Evolutionary conservation across 2,888 invertebrate genomes (phyloP), one percentile per base, ranked within the genome.

Genomic region (Palloptera scutellata): DNA sequence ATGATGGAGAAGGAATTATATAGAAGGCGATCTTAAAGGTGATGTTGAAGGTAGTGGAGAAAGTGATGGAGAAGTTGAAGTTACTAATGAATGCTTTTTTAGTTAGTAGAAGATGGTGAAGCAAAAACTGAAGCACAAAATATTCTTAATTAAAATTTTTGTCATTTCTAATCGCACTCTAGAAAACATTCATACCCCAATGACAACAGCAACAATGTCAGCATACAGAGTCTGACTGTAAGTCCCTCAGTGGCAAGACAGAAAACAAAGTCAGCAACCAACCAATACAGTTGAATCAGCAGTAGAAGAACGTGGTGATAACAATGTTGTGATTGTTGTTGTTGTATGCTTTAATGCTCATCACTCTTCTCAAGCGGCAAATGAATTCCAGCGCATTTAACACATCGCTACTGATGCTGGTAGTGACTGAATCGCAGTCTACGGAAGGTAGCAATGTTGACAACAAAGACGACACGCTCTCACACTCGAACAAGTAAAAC

Each of bases 301-400:
- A n/a, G 48, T 11, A n/a, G 48, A 11, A n/a, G 13, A 6, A n/a
- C 48, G 11, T 48, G 13, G 48, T 19, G 17, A 19, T 30, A 12
- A 60, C 19, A 54, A 19, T 17, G 20, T 17, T 45, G 42, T 15
- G 9, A 3, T 11, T 48, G 17, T 40, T 55, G 15, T 55, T 43
- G 55, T 60, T 63, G 52, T 58, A 67, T 61, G 53, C 61, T 17
- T 20, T 54, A 48, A n/a, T 51, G 55, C 48, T 61, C 55, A 19
- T 52, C 13, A 15, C 52, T 20, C 48, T 48, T 11, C 48, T 48
- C 5, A 15, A 11, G 17, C 54, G 19, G 20, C 54, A 54, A 15
- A 54, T 54, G 54, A 54, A 54, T 54, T 54, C 54, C 54, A 54
- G 54, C 54, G 20, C 54, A 54, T 54, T 54, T n/a, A 54, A 17